phyloP scores from a whole-genome alignment of 2,113 vertebrate genomes.

The Hypomesus transpacificus region DNA sequence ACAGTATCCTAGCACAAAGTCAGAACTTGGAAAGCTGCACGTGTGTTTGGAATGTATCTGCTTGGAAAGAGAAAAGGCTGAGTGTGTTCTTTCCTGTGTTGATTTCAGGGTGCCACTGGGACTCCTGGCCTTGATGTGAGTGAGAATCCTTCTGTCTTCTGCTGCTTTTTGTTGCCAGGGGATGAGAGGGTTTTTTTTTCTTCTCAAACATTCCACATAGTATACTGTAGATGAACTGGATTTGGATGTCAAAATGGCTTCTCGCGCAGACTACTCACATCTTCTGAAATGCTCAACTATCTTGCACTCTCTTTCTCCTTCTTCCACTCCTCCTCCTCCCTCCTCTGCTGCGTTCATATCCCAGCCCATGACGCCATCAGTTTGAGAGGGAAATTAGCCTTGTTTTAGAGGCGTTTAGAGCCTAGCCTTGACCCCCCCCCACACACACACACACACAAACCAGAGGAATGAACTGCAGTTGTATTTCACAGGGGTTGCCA shows the following conservation, averaged over 20 bases:
- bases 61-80: not conserved
- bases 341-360: not conserved
- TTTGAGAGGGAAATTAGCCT: not conserved
- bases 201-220: too few species aligned
- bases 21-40: too few species aligned
- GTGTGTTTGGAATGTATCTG: too few species aligned
- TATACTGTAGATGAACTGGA: not conserved
- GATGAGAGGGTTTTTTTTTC: too few species aligned
- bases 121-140: slow-evolving; percentile 97
- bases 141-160: slow-evolving; percentile 40
- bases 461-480: slow-evolving; percentile 61
- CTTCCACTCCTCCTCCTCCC: not conserved
- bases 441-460: too few species aligned
- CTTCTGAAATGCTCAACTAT: not conserved
- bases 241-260: not conserved
- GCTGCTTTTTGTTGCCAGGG: too few species aligned
- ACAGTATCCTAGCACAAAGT: too few species aligned
- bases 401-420: not conserved
- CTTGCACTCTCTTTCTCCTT: slow-evolving; percentile 1
- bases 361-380: too few species aligned
- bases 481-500: slow-evolving; percentile 91
- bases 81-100: slow-evolving; percentile 36
- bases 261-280: not conserved
- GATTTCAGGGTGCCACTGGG: slow-evolving; percentile 89
- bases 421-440: too few species aligned